Evolutionary conservation across 2,797 vertebrate species (phyloP).

Genomic region (Peromyscus melanophrys): DNA sequence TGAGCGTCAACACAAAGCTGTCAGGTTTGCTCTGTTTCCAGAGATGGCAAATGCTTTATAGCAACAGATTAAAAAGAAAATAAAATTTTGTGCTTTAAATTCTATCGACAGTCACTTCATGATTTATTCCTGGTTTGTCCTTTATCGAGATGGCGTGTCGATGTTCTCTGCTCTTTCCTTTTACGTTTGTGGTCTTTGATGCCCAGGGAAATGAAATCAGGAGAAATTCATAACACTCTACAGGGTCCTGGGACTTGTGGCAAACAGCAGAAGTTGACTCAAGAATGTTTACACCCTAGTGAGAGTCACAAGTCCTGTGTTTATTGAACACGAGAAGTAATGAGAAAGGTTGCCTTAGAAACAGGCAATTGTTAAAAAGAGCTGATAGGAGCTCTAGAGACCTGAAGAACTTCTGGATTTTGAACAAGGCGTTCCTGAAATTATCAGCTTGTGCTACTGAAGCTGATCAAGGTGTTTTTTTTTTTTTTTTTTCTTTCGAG

Average conservation of each 20-base stretch:
- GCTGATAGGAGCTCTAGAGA: neutral
- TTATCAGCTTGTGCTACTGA: neutral
- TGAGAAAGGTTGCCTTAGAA: neutral
- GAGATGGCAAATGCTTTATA: conserved; percentile 84
- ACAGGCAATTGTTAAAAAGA: neutral
- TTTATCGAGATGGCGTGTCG: conserved; percentile 64
- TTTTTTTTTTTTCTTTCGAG: no score
- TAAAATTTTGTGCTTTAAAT: conserved; percentile 85
- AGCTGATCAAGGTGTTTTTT: no score
- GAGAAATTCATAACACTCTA: neutral
- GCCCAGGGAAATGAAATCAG: neutral
- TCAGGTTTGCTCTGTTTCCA: conserved; percentile 86
- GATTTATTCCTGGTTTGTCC: conserved; percentile 79
- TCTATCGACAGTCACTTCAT: conserved; percentile 75
- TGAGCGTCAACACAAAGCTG: conserved; percentile 88
- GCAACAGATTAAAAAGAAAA: conserved; percentile 88
- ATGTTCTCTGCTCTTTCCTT: conserved; percentile 27
- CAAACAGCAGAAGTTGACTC: neutral
- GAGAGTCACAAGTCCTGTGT: neutral
- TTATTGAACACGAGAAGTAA: conserved; percentile 3
- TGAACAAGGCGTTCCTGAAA: neutral
- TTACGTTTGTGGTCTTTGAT: conserved; percentile 18
- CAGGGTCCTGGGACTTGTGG: neutral
- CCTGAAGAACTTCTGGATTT: neutral
- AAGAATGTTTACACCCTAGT: neutral